Conservation (phyloP, 2,888 invertebrate species). For the Phlogophora meticulosa region DNA sequence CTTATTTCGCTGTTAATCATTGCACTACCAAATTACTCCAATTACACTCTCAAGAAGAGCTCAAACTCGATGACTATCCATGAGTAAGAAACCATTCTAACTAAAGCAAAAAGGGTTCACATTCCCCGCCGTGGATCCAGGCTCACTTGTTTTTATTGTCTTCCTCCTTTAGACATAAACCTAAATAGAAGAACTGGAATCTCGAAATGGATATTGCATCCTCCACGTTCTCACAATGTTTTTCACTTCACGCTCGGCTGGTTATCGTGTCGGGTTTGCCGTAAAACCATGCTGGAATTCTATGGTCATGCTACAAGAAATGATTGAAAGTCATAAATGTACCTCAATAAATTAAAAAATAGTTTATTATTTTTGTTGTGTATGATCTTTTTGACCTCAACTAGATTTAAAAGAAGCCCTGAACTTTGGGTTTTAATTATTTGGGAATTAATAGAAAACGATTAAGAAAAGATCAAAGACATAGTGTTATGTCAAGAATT, state of each 20-base stretch:
- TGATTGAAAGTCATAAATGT: conserved; percentile 22
- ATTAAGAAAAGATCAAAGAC: conserved; percentile 3
- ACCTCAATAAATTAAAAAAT: conserved; percentile 5
- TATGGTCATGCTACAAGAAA: conserved; percentile 35
- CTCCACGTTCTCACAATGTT: conserved; percentile 57
- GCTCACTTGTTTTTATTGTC: conserved; percentile 69
- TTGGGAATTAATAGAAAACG: conserved; percentile 3
- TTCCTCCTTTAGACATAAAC: conserved; percentile 62
- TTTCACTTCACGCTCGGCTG: conserved; percentile 62
- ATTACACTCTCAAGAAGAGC: conserved; percentile 3
- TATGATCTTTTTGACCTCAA: conserved; percentile 8
- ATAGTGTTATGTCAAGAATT: background rate
- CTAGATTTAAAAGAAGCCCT: background rate
- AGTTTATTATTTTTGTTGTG: background rate
- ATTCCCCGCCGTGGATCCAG: conserved; percentile 72
- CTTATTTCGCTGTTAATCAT: conserved; percentile 1
- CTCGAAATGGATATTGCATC: conserved; percentile 55
- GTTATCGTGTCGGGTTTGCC: conserved; percentile 41
- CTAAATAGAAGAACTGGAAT: conserved; percentile 66
- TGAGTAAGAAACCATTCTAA: conserved; percentile 66
- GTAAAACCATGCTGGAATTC: conserved; percentile 55
- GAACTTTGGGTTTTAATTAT: conserved; percentile 13
- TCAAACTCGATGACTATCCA: conserved; percentile 51
- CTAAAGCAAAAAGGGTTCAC: conserved; percentile 68
- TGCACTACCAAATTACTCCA: conserved; percentile 14